A percentile compares a stretch with the other conserved stretches of the same genome.
phyloP scores from a whole-genome alignment of 2,888 invertebrate species.

The Caenorhabditis wallacei region DNA sequence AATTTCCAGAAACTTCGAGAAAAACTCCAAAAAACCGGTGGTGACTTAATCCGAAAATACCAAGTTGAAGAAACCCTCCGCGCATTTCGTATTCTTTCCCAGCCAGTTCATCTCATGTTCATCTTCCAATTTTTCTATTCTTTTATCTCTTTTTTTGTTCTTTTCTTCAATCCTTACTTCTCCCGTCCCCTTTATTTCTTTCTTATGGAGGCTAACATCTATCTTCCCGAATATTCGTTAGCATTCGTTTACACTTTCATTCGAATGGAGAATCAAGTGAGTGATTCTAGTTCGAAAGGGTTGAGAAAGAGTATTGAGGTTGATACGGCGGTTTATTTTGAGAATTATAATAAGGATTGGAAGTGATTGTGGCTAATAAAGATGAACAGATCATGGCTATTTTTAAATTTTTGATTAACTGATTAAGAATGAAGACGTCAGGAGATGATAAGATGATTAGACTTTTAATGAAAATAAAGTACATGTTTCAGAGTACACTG shows the following conservation, averaged over 20 bases:
- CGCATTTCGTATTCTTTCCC: constrained; percentile 18
- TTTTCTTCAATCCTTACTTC: constrained; percentile 27
- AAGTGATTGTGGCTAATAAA: no score
- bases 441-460: no score
- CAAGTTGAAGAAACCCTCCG: constrained; percentile 40
- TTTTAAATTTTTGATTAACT: no score
- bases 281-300: constrained; percentile 10
- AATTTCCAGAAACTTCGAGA: constrained; percentile 24
- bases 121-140: constrained; percentile 27
- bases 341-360: constrained; percentile 23
- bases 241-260: constrained; percentile 30
- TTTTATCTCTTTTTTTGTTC: constrained; percentile 16
- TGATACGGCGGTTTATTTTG: constrained; percentile 33
- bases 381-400: no score
- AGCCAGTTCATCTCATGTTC: constrained; percentile 37
- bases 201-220: constrained; percentile 33
- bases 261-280: constrained; percentile 39
- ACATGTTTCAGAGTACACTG: no score
- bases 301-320: constrained; percentile 28
- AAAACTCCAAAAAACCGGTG: constrained; percentile 15
- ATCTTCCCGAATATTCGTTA: constrained; percentile 33
- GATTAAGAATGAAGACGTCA: no score
- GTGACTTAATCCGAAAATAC: constrained; percentile 26
- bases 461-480: no score
- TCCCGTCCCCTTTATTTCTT: constrained; percentile 29